Evolutionary conservation across 2,113 vertebrate species (phyloP).

Genomic region (Ramphastos sulfuratus): DNA sequence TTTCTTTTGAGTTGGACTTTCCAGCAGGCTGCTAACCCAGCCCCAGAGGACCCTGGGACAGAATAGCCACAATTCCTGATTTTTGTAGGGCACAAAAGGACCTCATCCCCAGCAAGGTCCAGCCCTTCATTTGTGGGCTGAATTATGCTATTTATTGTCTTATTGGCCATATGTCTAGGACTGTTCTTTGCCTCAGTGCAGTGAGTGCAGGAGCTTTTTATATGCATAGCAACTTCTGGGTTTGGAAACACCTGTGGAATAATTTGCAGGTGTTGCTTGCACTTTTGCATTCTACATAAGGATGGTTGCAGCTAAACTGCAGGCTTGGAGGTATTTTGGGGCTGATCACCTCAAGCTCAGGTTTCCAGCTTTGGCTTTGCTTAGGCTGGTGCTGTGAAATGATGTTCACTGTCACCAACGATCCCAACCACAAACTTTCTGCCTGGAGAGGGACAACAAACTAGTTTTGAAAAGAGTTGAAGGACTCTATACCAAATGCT

Average conservation of each 20-base stretch:
- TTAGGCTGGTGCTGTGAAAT: not conserved
- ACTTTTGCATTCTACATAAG: not conserved
- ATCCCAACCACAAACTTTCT: not conserved
- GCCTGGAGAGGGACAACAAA: not conserved
- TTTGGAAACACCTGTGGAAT: not conserved
- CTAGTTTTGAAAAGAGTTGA: not conserved
- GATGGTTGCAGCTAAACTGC: not conserved
- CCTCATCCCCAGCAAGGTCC: not conserved
- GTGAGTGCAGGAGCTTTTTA: not conserved
- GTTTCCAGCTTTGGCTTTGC: not conserved
- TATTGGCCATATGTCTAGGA: not conserved
- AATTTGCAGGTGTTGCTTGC: not conserved
- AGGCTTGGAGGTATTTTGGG: rapidly evolving
- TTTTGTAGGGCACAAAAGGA: slow-evolving; percentile 6
- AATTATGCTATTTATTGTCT: not conserved
- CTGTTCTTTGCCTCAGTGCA: not conserved
- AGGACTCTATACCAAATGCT: not conserved
- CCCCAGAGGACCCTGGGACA: not conserved
- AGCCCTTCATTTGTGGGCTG: not conserved
- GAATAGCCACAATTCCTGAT: not conserved
- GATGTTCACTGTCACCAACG: not conserved
- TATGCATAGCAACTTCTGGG: not conserved
- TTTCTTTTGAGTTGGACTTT: slow-evolving; percentile 24
- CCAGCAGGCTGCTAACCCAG: not conserved
- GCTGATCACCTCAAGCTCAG: not conserved